Evolutionary conservation across 2,888 invertebrate genomes (phyloP), one percentile per base, ranked within the genome.

Genomic region (Pecten maximus): DNA sequence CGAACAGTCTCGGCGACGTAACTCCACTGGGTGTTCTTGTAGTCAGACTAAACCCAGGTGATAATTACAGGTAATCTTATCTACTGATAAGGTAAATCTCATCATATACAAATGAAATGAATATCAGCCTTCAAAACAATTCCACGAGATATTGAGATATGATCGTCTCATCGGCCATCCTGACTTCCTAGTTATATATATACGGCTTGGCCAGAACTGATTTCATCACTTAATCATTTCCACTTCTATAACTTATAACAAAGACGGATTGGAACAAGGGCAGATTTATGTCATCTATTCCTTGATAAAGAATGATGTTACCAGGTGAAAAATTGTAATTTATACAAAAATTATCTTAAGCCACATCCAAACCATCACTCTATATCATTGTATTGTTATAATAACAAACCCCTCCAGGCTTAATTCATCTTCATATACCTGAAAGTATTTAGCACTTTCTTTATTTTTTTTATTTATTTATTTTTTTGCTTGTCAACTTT

Each of bases 241-340:
- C 74, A 28, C 35, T 35, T 23, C 23, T 23, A 54, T 54, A 23
- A 28, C 2, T 6, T 16, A 60, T 60, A 60, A 60, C 23, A 23
- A 60, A 60, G 60, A 60, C 60, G 23, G 60, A 60, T 60, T 23
- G 60, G n/a, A 60, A 60, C 6, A n/a, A 23, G 23, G 60, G 60
- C 60, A 60, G 60, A 23, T 60, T n/a, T 23, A 60, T 60, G 60
- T 60, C 60, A 60, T 3, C 23, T 4, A 16, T 35, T 35, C 3
- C 28, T 74, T 8, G 28, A 74, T 74, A 74, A 23, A 28, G 74
- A 74, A 74, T 74, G 74, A 74, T 74, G 10, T 12, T 35, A 28
- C 6, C 74, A 74, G 74, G 74, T 74, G 35, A 74, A 28, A 54
- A 28, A 74, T 74, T 74, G 74, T 74, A 74, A 74, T 74, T 28